Base-by-base conservation (phyloP, 2,888 invertebrate genomes). In the Rhamnusium bicolor region DNA sequence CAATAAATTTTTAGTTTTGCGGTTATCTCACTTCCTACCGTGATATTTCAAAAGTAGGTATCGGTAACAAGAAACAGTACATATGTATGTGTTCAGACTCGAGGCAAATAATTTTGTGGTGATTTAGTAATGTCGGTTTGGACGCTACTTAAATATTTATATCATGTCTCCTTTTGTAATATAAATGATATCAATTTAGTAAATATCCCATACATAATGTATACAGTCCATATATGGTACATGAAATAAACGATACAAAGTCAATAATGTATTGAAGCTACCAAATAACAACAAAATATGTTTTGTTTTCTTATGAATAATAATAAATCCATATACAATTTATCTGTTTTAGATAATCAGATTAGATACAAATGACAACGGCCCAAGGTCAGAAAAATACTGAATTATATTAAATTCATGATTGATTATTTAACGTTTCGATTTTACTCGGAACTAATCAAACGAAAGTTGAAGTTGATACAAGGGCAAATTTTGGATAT, bases 171-270 rank as follows among this genome's bases (percentile, higher is more conserved):
- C 53, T 40, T 40, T 58, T 27, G 51, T 60, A 56, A 68, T 65
- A 71, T 71, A 49, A 71, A 71, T 58, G 47, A 54, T 65, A 58
- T 58, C 69, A 69, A 67, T 68, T 73, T 65, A 49, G 27, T 68
- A 67, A 70, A 70, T 63, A 14, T 16, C 27, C 40, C 56, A 70
- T 73, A 62, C 67, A 73, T 73, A 58, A 73, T 73, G 67, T 62
- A 73, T 4, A 49, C 51, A 54, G 58, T 61, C 62, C 70, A 18
- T 68, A 49, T 62, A 51, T 49, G 62, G 67, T 47, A 4, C 29
- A 54, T 49, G 32, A 62, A 54, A 66, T 56, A 60, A 32, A 7
- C 8, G 12, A 21, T n/a, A 46, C 46, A 14, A 46, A 21, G n/a
- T 40, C 18, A 24, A 29, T 58, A 58, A 58, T 58, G 29, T 14